phyloP scores from a whole-genome alignment of 2,888 invertebrate genomes.

The Erannis defoliaria region DNA sequence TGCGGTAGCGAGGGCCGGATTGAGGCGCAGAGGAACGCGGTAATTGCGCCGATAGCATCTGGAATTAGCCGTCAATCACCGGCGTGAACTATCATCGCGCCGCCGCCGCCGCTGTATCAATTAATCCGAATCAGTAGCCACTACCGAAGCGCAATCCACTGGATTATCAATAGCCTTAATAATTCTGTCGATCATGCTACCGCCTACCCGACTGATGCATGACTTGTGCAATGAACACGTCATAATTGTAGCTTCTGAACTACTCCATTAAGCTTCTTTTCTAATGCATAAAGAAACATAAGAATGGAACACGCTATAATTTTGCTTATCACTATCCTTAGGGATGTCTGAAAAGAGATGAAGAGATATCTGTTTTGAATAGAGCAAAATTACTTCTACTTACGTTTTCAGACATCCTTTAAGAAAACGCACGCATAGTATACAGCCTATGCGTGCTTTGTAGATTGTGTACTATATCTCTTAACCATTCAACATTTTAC shows the following conservation, averaged over 20 bases:
- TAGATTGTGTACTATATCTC: too few relatives aligned
- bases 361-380: too few relatives aligned
- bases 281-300: conserved; percentile 11
- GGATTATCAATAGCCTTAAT: conserved; percentile 73
- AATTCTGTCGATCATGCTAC: conserved; percentile 71
- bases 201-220: conserved; percentile 50
- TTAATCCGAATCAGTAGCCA: conserved; percentile 83
- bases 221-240: conserved; percentile 46
- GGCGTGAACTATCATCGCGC: conserved; percentile 74
- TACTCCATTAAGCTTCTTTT: conserved; percentile 37
- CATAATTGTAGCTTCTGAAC: conserved; percentile 44
- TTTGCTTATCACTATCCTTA: not conserved
- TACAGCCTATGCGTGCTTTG: too few relatives aligned
- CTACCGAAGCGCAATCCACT: conserved; percentile 52
- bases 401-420: too few relatives aligned
- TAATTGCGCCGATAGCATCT: conserved; percentile 83
- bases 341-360: not conserved
- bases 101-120: conserved; percentile 72
- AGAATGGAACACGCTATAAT: not conserved
- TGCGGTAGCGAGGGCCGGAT: conserved; percentile 22
- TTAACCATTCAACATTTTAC: conserved; percentile 30
- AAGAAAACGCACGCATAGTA: too few relatives aligned
- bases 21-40: conserved; percentile 52
- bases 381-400: too few relatives aligned
- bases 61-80: conserved; percentile 82